Evolutionary conservation across 2,797 vertebrate species (phyloP), one percentile per base, ranked within the genome.

Genomic region (Esox masquinongy): DNA sequence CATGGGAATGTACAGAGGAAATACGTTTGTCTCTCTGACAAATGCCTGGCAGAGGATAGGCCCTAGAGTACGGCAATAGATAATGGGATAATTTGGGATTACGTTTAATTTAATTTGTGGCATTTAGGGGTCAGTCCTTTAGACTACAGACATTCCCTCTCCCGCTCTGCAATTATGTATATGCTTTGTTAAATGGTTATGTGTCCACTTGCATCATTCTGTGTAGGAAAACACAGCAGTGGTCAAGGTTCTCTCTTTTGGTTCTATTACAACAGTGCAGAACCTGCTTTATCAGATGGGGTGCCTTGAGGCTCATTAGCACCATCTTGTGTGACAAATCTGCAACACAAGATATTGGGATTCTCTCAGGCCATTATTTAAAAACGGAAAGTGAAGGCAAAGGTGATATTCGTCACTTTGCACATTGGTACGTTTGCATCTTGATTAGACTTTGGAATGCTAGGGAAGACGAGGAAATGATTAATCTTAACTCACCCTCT

Each of bases 311-410:
- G 22, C 68, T 36, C 76, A 76, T 80, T 72, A 83, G 85, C 84
- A 74, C 82, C 82, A 82, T 88, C 86, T 89, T 85, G 86, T 91
- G 86, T 83, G 74, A 74, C 64, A 39, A 17, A 39, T 75, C 24
- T 72, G 77, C 67, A 77, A 50, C 78, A 76, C 77, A 79, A 66
- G 67, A n/a, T 26, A 31, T 43, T 56, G 34, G 39, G 34, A 73
- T 3, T 47, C 11, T 47, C 19, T 61, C 50, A 11, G 72, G 63
- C 68, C 67, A 34, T 24, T 39, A 72, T 50, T 6, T 19, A 63
- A 36, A 81, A 77, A 73, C 8, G 39, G 39, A 43, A 43, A 43
- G 39, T 6, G 5, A 6, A 43, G 39, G 9, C 39, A 6, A 43
- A 6, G 9, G 39, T 43, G 39, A 43, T 43, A 43, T 43, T 43